Evolutionary conservation across 1,140 invertebrate genomes (phyloP).

Genomic region (Euglossa dilemma): DNA sequence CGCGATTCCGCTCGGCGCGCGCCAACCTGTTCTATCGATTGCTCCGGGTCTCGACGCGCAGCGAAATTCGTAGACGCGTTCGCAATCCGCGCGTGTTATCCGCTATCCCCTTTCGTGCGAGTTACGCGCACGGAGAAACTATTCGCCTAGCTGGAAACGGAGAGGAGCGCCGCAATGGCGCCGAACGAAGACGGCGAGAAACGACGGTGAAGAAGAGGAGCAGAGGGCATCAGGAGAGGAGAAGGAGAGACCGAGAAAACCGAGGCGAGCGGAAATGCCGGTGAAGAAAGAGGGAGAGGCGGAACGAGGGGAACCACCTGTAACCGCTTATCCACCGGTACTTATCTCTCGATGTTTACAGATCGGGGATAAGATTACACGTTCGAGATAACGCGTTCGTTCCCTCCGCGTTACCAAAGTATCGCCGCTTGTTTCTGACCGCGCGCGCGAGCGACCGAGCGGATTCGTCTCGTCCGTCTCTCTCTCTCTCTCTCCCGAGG

Average conservation of each 20-base stretch:
- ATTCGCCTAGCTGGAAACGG: conserved; percentile 10
- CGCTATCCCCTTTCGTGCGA: neutral
- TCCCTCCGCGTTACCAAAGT: conserved; percentile 59
- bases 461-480: neutral
- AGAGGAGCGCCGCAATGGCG: neutral
- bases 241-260: too few relatives aligned
- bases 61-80: too few relatives aligned
- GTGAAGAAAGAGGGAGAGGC: conserved; percentile 11
- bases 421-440: conserved; percentile 38
- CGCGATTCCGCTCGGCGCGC: neutral
- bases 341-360: conserved; percentile 66
- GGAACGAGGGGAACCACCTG: conserved; percentile 60
- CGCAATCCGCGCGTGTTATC: too few relatives aligned
- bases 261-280: neutral
- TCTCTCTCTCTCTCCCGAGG: neutral
- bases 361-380: conserved; percentile 65
- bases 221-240: neutral
- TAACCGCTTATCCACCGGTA: conserved; percentile 61
- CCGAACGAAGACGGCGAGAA: conserved; percentile 20
- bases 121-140: neutral
- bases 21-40: neutral
- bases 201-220: neutral
- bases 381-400: conserved; percentile 43
- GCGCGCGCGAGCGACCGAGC: too few relatives aligned
- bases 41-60: too few relatives aligned